A percentile compares a stretch with the other conserved stretches of the same genome.
Conservation (phyloP, 2,797 vertebrate species). For the Glyptemys insculpta region DNA sequence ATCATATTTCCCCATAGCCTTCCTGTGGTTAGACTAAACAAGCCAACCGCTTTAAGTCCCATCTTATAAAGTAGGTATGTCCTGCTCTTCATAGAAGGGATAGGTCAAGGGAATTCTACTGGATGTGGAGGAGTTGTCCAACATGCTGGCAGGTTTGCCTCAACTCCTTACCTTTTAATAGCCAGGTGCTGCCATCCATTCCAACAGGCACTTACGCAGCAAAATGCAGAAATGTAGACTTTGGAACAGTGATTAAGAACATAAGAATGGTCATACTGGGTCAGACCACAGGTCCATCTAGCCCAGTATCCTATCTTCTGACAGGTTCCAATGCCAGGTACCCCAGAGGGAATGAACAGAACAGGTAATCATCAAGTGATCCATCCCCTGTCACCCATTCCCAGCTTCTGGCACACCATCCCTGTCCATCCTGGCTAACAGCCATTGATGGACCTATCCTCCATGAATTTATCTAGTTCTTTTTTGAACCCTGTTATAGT, state of each 20-base stretch:
- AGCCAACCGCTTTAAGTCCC: background rate
- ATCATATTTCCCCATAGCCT: background rate
- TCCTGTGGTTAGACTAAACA: background rate
- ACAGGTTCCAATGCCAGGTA: too few species aligned
- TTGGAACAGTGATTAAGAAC: conserved; percentile 9
- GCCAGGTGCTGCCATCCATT: conserved; percentile 40
- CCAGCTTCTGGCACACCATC: too few species aligned
- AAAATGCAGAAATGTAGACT: background rate
- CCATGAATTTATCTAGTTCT: too few species aligned
- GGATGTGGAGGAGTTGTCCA: background rate
- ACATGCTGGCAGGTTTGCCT: background rate
- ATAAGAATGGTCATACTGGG: too few species aligned
- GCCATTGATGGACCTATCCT: too few species aligned
- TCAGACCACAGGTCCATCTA: too few species aligned
- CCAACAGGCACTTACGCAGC: conserved; percentile 1
- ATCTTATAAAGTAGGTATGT: background rate
- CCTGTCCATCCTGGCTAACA: too few species aligned
- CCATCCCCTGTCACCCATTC: too few species aligned
- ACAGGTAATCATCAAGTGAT: too few species aligned
- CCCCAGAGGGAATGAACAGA: too few species aligned
- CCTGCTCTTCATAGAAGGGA: background rate
- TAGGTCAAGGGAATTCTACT: background rate
- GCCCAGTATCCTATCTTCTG: too few species aligned
- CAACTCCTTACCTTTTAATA: conserved; percentile 13
- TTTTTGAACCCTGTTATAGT: too few species aligned